Conservation (phyloP, 2,888 invertebrate species). For the Eurois occulta region DNA sequence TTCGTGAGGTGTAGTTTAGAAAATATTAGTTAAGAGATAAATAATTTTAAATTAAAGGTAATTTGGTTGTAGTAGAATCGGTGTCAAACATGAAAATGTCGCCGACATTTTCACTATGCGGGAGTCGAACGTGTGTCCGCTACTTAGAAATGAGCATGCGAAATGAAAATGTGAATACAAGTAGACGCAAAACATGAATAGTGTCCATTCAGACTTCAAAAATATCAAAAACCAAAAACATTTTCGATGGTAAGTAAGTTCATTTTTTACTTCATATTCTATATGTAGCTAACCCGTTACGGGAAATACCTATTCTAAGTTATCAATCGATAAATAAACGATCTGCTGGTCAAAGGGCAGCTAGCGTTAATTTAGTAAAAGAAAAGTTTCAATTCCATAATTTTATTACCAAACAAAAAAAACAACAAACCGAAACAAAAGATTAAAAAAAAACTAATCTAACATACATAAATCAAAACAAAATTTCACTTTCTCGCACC, state of each 20-base stretch:
- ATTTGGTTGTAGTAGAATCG: slow-evolving; percentile 5
- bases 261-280: not conserved
- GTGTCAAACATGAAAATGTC: slow-evolving; percentile 19
- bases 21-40: slow-evolving; percentile 2
- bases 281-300: not conserved
- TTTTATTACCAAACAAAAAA: not conserved
- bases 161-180: not conserved
- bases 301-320: no score
- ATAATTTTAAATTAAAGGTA: not conserved
- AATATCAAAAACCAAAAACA: not conserved
- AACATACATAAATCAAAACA: not conserved
- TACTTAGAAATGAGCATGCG: not conserved
- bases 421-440: not conserved
- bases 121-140: not conserved
- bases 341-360: not conserved
- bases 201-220: not conserved
- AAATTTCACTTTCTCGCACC: not conserved
- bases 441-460: not conserved
- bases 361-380: not conserved
- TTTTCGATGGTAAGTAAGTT: slow-evolving; percentile 34
- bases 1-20: slow-evolving; percentile 62
- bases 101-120: not conserved
- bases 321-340: not conserved
- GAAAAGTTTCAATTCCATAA: not conserved
- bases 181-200: not conserved